A percentile compares a stretch with the other conserved stretches of the same genome.
Evolutionary conservation across 2,888 invertebrate genomes (phyloP).

Genomic region (Adelognathus sp.): DNA sequence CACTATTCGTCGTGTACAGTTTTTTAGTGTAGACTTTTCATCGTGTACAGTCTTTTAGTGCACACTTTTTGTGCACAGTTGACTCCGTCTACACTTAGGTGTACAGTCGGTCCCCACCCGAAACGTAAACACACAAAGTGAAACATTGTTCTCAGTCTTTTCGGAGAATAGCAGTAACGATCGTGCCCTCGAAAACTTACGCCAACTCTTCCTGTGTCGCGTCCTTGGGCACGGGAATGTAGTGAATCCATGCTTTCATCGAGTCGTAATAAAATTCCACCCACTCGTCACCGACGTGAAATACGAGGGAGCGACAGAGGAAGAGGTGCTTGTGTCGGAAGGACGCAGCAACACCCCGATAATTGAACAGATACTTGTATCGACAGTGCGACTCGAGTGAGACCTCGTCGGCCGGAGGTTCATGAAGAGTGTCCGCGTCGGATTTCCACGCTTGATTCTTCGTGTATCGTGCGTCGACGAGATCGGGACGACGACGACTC

Average conservation of each 20-base stretch:
- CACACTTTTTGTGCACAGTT: too few relatives aligned
- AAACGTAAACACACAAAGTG: too few relatives aligned
- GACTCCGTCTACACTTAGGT: too few relatives aligned
- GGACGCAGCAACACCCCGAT: slow-evolving; percentile 97
- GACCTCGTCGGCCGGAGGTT: slow-evolving; percentile 92
- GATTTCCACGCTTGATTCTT: slow-evolving; percentile 99
- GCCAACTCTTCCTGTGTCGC: slow-evolving; percentile 87
- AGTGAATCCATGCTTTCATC: slow-evolving; percentile 97
- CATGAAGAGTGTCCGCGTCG: slow-evolving; percentile 93
- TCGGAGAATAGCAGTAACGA: too few relatives aligned
- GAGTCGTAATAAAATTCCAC: slow-evolving; percentile 96
- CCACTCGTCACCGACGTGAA: slow-evolving; percentile 97
- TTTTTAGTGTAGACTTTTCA: too few relatives aligned
- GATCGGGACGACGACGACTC: slow-evolving; percentile 87
- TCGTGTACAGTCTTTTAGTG: too few relatives aligned
- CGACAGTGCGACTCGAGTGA: slow-evolving; percentile 95
- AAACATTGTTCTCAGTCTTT: not conserved
- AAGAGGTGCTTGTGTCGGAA: slow-evolving; percentile 98
- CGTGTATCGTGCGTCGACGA: slow-evolving; percentile 96
- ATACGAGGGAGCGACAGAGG: slow-evolving; percentile 94
- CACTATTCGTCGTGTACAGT: too few relatives aligned
- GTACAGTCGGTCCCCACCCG: too few relatives aligned
- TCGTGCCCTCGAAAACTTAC: too few relatives aligned
- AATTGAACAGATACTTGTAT: slow-evolving; percentile 97
- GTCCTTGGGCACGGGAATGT: slow-evolving; percentile 90